Conservation (phyloP, 2,113 vertebrate species). For the Pygoscelis antarcticus region DNA sequence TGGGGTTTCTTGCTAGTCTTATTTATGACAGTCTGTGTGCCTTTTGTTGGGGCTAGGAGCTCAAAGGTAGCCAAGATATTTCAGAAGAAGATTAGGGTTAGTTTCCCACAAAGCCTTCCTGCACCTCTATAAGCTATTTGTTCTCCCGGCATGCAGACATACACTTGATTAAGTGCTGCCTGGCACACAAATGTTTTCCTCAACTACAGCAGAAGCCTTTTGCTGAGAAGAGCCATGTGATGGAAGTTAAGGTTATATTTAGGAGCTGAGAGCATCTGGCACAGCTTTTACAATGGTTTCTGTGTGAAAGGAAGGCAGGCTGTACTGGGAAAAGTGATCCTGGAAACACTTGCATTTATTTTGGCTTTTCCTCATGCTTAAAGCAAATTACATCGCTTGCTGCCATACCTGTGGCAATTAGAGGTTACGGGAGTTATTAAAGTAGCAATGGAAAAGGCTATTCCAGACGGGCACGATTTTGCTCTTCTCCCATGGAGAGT, state of each 20-base stretch:
- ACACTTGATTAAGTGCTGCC: not conserved
- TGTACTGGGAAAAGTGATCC: slow-evolving; percentile 12
- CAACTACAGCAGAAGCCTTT: not conserved
- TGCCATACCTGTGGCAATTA: not conserved
- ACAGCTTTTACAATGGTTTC: not conserved
- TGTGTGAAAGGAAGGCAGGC: not conserved
- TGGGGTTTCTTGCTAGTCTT: not conserved
- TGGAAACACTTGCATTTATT: not conserved
- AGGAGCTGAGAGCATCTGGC: not conserved
- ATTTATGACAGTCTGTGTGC: not conserved
- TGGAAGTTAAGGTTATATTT: not conserved
- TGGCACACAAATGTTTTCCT: not conserved
- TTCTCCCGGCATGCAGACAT: not conserved
- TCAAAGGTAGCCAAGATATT: not conserved
- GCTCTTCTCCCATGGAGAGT: not conserved
- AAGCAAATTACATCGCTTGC: slow-evolving; percentile 11
- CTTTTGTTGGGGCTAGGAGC: not conserved
- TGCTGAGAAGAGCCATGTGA: not conserved
- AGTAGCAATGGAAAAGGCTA: not conserved
- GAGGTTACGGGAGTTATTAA: slow-evolving; percentile 20
- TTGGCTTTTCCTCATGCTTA: not conserved
- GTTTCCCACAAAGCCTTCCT: not conserved
- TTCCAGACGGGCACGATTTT: not conserved
- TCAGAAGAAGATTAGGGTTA: not conserved
- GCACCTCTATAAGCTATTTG: not conserved